phyloP scores from a whole-genome alignment of 2,888 invertebrate genomes.

The Autographa pulchrina region DNA sequence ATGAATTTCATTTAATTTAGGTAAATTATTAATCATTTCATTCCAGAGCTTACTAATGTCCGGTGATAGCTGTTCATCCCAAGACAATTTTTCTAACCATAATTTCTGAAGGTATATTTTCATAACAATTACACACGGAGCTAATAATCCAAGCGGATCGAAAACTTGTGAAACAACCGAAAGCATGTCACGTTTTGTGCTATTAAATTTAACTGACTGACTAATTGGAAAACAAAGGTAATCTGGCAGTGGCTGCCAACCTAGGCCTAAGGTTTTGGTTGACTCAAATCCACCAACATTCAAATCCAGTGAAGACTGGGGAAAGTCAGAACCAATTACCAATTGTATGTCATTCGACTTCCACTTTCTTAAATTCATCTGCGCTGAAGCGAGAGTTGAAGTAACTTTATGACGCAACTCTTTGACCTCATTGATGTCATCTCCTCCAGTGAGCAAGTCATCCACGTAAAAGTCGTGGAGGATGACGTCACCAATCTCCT shows the following conservation, averaged over 20 bases:
- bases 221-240: neutral
- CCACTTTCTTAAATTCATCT: conserved; percentile 1
- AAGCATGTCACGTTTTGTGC: neutral
- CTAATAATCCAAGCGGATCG: neutral
- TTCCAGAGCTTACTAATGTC: conserved; percentile 8
- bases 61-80: neutral
- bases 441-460: neutral
- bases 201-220: neutral
- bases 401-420: conserved; percentile 1
- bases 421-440: neutral
- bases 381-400: neutral
- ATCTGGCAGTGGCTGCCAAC: neutral
- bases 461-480: conserved; percentile 7
- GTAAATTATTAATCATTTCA: conserved; percentile 1
- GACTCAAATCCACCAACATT: neutral
- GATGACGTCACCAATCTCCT: neutral
- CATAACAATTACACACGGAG: neutral
- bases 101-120: neutral
- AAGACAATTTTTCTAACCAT: neutral
- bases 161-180: neutral
- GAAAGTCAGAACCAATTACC: conserved; percentile 5
- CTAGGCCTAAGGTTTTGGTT: neutral
- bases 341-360: neutral
- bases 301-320: neutral
- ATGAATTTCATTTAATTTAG: conserved; percentile 14